Conservation (phyloP, 2,113 vertebrate genomes). For the Eurypyga helias region DNA sequence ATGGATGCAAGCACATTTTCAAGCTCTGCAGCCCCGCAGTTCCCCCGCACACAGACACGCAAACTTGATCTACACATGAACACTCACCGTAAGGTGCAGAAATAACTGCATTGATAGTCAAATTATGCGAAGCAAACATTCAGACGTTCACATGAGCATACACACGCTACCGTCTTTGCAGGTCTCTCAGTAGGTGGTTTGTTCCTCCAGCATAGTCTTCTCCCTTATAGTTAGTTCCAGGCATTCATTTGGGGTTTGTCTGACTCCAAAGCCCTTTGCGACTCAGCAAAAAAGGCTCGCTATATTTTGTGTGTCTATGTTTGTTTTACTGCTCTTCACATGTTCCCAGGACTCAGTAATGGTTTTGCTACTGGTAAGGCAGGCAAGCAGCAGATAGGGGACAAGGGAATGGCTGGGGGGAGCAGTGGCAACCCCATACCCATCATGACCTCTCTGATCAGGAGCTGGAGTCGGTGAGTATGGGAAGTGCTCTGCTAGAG, state of each 20-base stretch:
- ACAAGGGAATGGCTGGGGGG: background rate
- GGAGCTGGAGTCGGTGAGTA: background rate
- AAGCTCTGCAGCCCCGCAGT: background rate
- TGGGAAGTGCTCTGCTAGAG: background rate
- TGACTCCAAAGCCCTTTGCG: conserved; percentile 58
- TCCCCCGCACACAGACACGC: background rate
- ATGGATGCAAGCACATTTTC: background rate
- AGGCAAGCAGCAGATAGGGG: background rate
- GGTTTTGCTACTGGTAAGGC: conserved; percentile 41
- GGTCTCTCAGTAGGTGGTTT: background rate
- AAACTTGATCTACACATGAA: background rate
- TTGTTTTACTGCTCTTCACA: conserved; percentile 74
- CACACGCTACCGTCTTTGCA: background rate
- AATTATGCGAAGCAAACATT: background rate
- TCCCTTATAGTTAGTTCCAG: conserved; percentile 17
- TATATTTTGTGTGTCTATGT: background rate
- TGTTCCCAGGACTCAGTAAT: conserved; percentile 52
- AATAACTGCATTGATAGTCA: background rate
- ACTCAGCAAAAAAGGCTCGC: conserved; percentile 71
- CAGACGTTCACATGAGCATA: background rate
- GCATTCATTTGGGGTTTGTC: conserved; percentile 70
- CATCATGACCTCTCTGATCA: background rate
- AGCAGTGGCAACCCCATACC: background rate
- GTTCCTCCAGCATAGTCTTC: background rate
- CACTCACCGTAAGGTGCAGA: background rate